Base-by-base conservation (phyloP, 2,888 invertebrate species). In the Acrobasis consociella region DNA sequence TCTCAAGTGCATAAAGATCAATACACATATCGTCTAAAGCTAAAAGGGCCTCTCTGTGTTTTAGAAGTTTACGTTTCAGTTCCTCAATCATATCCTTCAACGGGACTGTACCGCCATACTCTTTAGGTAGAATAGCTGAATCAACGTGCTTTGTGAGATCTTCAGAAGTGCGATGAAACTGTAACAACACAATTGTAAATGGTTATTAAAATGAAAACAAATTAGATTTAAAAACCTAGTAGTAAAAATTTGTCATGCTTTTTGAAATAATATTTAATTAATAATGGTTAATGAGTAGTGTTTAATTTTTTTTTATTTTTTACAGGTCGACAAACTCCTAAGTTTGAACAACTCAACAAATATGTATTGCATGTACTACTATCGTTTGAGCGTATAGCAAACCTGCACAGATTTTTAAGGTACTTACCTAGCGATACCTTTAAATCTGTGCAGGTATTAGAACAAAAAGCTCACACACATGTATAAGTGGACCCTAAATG, bases 91-190 rank as follows among this genome's bases (percentile, higher is more conserved):
- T 97, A 60, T 97, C 96, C 38, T 93, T 93, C 60, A 97, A 86
- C 16, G 97, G 96, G 17, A 97, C 94, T 17, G 95, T 95, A n/a
- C 97, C 97, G 9, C 97, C 97, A 78, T 97, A 97, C 85, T 98
- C 97, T 82, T 96, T 95, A 0, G 97, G 97, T 68, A 98, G 85
- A 74, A 97, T 96, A 65, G 95, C 94, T 31, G 95, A 94, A 79
- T 97, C 94, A 9, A 97, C 93, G 72, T 95, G 94, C 51, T 94
- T 93, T 69, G 94, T 94, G 46, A 97, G 86, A n/a, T 96, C 96
- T 9, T 96, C 95, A 31, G 96, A 81, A 38, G 93, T 94, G 76
- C 96, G 95, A 81, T 97, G 96, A 65, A 97, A 94, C 96, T 96
- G 87, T 38, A 85, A 63, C 62, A 38, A 62, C 22, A 65, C 22